Conservation (phyloP, 2,797 vertebrate species). For the Acridotheres tristis region DNA sequence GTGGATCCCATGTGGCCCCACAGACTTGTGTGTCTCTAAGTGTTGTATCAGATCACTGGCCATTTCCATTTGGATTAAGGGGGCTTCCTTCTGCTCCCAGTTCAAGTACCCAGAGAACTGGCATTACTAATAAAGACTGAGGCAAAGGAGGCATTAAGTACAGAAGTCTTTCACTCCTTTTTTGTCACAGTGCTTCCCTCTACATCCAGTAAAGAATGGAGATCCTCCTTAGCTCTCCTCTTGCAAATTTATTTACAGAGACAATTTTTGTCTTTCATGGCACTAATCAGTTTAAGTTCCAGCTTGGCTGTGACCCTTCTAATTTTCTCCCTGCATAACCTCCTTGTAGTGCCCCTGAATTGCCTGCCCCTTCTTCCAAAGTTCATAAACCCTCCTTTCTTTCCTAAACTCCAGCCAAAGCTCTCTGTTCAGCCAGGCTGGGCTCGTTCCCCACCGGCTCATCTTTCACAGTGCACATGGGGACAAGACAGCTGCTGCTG, state of each 20-base stretch:
- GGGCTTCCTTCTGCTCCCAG: neutral
- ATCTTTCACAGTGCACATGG: neutral
- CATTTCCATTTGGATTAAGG: neutral
- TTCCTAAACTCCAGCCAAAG: neutral
- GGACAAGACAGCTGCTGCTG: neutral
- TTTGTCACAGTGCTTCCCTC: neutral
- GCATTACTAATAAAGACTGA: neutral
- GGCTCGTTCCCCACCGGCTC: rapidly evolving
- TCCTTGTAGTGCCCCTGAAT: neutral
- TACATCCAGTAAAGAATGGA: neutral
- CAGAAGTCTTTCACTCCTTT: neutral
- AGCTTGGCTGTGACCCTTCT: neutral
- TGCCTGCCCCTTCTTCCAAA: neutral
- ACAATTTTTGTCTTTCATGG: neutral
- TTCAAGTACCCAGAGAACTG: neutral
- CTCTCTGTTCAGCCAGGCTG: neutral
- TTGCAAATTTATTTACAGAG: too few relatives aligned
- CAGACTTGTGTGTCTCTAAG: neutral
- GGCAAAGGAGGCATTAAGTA: neutral
- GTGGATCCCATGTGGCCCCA: neutral
- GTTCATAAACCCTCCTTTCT: neutral
- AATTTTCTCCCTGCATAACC: neutral
- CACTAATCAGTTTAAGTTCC: neutral
- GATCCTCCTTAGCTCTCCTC: neutral
- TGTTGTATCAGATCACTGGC: neutral